Percentiles rank a stretch among this genome's conserved stretches.
Evolutionary conservation across 2,888 invertebrate genomes (phyloP).

Genomic region (Archips crataeganus): DNA sequence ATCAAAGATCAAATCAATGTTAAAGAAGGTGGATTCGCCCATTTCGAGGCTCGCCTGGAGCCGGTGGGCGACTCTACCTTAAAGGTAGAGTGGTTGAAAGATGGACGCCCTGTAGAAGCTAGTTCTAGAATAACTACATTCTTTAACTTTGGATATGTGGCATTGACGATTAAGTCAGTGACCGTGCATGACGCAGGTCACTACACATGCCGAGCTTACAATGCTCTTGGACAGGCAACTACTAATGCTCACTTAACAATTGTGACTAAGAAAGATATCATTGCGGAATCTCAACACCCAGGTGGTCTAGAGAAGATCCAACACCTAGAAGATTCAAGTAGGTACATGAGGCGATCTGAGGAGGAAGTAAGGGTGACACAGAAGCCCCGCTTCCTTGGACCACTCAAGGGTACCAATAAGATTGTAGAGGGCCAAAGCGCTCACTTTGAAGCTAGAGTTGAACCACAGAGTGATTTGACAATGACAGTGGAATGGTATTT

Average conservation of each 20-base stretch:
- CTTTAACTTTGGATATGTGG: constrained; percentile 98
- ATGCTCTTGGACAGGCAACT: constrained; percentile 93
- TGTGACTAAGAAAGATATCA: constrained; percentile 93
- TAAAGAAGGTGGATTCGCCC: constrained; percentile 97
- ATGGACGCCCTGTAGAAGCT: constrained; percentile 95
- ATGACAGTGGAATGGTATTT: constrained; percentile 99
- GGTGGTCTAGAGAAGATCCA: constrained; percentile 97
- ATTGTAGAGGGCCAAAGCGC: constrained; percentile 97
- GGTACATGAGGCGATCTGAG: constrained; percentile 88
- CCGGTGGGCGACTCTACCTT: constrained; percentile 96
- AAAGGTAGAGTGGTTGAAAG: constrained; percentile 96
- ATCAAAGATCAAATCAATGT: constrained; percentile 94
- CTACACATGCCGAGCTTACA: constrained; percentile 95
- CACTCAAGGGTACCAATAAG: constrained; percentile 96
- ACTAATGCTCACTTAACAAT: constrained; percentile 94
- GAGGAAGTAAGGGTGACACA: constrained; percentile 92
- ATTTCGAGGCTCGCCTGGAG: constrained; percentile 97
- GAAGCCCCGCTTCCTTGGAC: constrained; percentile 95
- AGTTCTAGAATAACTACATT: constrained; percentile 97
- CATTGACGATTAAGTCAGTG: constrained; percentile 96
- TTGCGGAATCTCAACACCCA: constrained; percentile 96
- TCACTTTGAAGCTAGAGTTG: constrained; percentile 97
- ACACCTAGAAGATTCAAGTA: constrained; percentile 93
- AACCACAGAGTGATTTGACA: constrained; percentile 97
- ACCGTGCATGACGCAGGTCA: constrained; percentile 95